These are phyloP conservation scores for Miltochrista miniata DNA, from an alignment of 2,888 invertebrate genomes.

Conservation along the genomic window DNA sequence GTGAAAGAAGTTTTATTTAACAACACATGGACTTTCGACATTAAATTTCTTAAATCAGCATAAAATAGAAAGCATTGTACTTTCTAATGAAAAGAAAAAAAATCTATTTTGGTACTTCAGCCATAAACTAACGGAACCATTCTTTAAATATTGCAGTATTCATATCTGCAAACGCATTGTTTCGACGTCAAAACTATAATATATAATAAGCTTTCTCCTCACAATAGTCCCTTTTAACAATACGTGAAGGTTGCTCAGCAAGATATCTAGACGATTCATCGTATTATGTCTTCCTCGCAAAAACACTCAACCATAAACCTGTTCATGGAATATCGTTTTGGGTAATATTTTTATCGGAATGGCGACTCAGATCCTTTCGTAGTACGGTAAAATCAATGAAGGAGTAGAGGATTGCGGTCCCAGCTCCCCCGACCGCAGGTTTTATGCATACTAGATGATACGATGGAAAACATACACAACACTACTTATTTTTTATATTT, in stretches of 20 bases:
- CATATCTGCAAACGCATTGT: not conserved
- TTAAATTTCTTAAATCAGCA: too few relatives aligned
- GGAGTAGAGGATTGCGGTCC: constrained; percentile 45
- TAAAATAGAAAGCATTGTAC: too few relatives aligned
- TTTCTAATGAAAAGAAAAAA: too few relatives aligned
- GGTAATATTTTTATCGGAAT: constrained; percentile 12
- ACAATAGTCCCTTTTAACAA: not conserved
- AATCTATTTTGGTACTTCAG: too few relatives aligned
- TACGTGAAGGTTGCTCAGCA: not conserved
- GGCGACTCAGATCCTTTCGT: constrained; percentile 37
- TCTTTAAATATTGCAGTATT: not conserved
- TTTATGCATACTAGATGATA: constrained; percentile 47
- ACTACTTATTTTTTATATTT: constrained; percentile 43
- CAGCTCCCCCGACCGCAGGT: constrained; percentile 32
- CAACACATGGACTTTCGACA: too few relatives aligned
- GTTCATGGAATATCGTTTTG: constrained; percentile 9
- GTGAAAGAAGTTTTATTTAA: too few relatives aligned
- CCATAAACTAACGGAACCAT: too few relatives aligned
- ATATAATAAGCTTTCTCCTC: too few relatives aligned
- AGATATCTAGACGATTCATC: constrained; percentile 3
- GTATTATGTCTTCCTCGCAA: constrained; percentile 2
- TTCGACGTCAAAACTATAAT: too few relatives aligned
- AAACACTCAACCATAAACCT: constrained; percentile 8
- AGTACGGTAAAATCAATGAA: constrained; percentile 57
- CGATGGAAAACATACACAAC: constrained; percentile 40